Percentiles rank a stretch among this genome's conserved stretches.
phyloP scores from a whole-genome alignment of 2,888 invertebrate genomes.

The Abrostola tripartita region DNA sequence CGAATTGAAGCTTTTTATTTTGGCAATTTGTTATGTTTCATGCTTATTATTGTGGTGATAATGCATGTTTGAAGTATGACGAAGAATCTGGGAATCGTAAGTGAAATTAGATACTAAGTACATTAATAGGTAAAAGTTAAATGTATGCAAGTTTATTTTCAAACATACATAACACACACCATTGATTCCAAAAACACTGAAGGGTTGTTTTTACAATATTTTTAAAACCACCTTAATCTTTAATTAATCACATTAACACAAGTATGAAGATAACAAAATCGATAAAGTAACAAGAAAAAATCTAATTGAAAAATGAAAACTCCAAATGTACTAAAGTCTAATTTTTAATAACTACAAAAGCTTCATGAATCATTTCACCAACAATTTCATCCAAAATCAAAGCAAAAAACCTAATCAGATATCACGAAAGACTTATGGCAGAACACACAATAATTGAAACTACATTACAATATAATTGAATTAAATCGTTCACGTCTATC shows the following conservation, averaged over 20 bases:
- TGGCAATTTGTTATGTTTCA: conserved; percentile 36
- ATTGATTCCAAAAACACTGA: no score
- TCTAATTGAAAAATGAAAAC: no score
- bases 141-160: no score
- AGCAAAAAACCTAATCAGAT: not conserved
- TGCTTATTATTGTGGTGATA: conserved; percentile 28
- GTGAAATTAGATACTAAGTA: not conserved
- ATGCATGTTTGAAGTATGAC: conserved; percentile 1
- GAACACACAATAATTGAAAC: conserved; percentile 38
- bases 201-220: no score
- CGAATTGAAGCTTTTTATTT: conserved; percentile 54
- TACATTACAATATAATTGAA: conserved; percentile 49
- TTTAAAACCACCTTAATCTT: no score
- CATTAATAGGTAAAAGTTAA: not conserved
- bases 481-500: conserved; percentile 45
- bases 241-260: no score
- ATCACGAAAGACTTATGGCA: conserved; percentile 13
- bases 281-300: no score
- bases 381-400: conserved; percentile 3
- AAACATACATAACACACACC: no score
- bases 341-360: no score
- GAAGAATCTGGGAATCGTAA: not conserved
- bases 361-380: not conserved
- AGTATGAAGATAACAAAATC: no score
- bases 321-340: no score